These are phyloP conservation scores for Platypus cylindrus DNA, from an alignment of 2,888 invertebrate species.

Conservation along the genomic window DNA sequence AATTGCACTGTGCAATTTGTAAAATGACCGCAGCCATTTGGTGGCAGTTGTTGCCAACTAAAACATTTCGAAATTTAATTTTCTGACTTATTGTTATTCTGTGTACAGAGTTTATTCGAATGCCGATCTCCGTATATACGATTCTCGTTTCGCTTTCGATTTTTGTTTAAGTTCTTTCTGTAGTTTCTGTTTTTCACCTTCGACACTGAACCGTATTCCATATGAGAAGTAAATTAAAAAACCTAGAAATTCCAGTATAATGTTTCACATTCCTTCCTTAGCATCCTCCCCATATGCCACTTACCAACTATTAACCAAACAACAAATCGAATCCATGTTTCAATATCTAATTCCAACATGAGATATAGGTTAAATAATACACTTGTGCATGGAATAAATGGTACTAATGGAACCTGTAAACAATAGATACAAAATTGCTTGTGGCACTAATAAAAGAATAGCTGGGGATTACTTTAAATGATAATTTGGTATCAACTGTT, in stretches of 20 bases:
- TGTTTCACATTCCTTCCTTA: not conserved
- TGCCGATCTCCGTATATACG: no score
- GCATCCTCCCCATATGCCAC: conserved; percentile 20
- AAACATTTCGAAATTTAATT: no score
- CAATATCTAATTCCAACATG: conserved; percentile 74
- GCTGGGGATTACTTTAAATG: conserved; percentile 51
- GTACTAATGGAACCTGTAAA: conserved; percentile 70
- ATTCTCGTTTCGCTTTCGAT: conserved; percentile 1
- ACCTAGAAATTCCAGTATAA: no score
- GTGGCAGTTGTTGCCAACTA: no score
- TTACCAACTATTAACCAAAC: conserved; percentile 74
- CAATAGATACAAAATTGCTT: no score
- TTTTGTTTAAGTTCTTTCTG: no score
- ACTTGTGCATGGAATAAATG: conserved; percentile 71
- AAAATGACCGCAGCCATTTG: no score
- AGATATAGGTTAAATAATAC: conserved; percentile 80
- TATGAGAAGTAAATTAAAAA: conserved; percentile 77
- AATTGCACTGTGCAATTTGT: no score
- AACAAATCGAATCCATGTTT: conserved; percentile 81
- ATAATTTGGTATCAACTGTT: conserved; percentile 43
- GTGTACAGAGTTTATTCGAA: no score
- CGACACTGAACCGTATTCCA: conserved; percentile 64
- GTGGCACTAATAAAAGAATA: no score
- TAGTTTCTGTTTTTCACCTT: conserved; percentile 25
- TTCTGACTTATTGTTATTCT: no score